phyloP scores from a whole-genome alignment of 2,888 invertebrate species.

The Lepetodrilus schrolli region DNA sequence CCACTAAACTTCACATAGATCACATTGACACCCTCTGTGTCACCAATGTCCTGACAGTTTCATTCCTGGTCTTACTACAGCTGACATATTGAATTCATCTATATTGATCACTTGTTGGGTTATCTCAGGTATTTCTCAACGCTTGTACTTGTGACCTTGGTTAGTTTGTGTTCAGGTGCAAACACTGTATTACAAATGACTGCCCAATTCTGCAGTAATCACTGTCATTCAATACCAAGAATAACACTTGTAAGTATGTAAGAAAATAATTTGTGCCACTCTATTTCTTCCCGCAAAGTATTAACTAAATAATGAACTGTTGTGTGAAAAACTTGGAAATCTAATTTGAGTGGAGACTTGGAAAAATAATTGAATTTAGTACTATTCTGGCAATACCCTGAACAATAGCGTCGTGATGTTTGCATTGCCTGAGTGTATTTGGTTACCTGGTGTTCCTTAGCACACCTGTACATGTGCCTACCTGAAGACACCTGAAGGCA shows the following conservation, averaged over 20 bases:
- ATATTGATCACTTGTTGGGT: no score
- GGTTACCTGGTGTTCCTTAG: background rate
- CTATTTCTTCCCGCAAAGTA: background rate
- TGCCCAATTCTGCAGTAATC: background rate
- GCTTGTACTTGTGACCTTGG: background rate
- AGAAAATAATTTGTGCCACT: background rate
- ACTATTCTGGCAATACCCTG: background rate
- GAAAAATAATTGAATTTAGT: constrained; percentile 19
- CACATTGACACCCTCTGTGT: no score
- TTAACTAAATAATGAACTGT: constrained; percentile 16
- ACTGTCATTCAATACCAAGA: background rate
- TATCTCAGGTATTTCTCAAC: no score
- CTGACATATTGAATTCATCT: no score
- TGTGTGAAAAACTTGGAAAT: background rate
- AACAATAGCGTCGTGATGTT: constrained; percentile 21
- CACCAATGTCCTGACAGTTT: no score
- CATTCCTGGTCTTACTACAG: no score
- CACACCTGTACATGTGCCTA: background rate
- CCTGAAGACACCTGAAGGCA: no score
- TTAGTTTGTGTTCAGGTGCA: background rate
- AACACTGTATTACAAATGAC: background rate
- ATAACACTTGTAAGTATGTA: background rate
- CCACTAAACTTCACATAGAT: no score
- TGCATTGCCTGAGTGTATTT: constrained; percentile 18
- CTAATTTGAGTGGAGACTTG: constrained; percentile 13